Conservation (phyloP, 2,888 invertebrate genomes). For the Schizotus pectinicornis region DNA sequence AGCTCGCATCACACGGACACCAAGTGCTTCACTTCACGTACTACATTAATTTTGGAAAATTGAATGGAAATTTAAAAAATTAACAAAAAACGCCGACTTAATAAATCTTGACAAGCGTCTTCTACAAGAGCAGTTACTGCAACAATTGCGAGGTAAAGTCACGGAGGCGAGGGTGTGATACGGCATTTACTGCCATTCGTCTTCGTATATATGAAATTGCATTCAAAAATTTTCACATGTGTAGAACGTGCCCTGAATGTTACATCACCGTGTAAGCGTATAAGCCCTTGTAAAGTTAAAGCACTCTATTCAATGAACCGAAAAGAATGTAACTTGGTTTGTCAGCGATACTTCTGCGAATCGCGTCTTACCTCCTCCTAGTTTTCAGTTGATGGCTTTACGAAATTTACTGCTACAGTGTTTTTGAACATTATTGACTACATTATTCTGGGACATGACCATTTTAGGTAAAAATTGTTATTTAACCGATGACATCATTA, state of each 20-base stretch:
- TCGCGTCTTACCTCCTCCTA: constrained; percentile 13
- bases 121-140: background rate
- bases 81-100: background rate
- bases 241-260: constrained; percentile 42
- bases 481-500: no score
- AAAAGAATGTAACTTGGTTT: constrained; percentile 51
- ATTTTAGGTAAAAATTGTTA: no score
- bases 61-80: background rate
- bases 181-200: constrained; percentile 21
- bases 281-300: constrained; percentile 41
- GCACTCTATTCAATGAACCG: constrained; percentile 54
- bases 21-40: background rate
- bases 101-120: background rate
- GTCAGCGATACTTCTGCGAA: constrained; percentile 44
- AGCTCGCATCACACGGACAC: background rate
- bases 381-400: constrained; percentile 1
- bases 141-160: background rate
- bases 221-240: constrained; percentile 45
- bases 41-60: background rate
- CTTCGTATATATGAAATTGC: constrained; percentile 38
- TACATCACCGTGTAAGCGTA: constrained; percentile 34
- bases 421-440: background rate
- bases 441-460: background rate
- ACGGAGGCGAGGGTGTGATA: constrained; percentile 3
- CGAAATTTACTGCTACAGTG: constrained; percentile 1